Percentiles rank a stretch among this genome's conserved stretches.
These are phyloP conservation scores for Nymphicus hollandicus DNA, from an alignment of 2,113 vertebrate species.

Conservation along the genomic window DNA sequence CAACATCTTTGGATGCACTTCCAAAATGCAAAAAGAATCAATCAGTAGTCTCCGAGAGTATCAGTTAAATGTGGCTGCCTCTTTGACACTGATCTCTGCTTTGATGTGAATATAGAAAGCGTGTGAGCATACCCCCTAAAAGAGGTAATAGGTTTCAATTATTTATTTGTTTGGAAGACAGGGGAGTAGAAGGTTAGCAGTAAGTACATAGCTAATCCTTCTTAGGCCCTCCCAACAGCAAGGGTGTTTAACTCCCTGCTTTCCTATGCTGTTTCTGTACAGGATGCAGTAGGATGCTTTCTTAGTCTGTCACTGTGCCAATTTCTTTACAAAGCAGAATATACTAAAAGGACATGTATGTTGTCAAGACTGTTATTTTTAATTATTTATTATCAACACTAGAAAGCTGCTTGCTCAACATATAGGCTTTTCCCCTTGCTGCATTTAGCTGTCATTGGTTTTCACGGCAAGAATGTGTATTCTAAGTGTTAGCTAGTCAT, in stretches of 20 bases:
- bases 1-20: constrained; percentile 71
- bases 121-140: constrained; percentile 41
- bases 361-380: constrained; percentile 63
- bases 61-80: constrained; percentile 57
- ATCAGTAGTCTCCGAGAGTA: constrained; percentile 68
- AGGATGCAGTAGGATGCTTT: constrained; percentile 1
- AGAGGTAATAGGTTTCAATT: constrained; percentile 66
- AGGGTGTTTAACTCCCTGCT: constrained; percentile 67
- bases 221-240: constrained; percentile 41
- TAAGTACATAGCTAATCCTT: constrained; percentile 62
- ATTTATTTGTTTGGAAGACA: constrained; percentile 73
- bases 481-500: constrained; percentile 49
- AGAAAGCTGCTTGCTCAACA: constrained; percentile 22
- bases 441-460: constrained; percentile 49
- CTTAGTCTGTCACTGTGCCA: constrained; percentile 50
- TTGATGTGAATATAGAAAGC: constrained; percentile 71
- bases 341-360: constrained; percentile 23
- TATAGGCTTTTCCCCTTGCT: constrained; percentile 12
- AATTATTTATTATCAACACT: constrained; percentile 60
- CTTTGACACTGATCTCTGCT: constrained; percentile 66
- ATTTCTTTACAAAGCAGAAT: constrained; percentile 27
- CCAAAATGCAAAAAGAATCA: constrained; percentile 76
- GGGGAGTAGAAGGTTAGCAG: constrained; percentile 59
- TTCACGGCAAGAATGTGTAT: constrained; percentile 52
- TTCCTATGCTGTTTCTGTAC: constrained; percentile 12